Evolutionary conservation across 2,113 vertebrate genomes (phyloP).

Genomic region (Rafetus swinhoei): DNA sequence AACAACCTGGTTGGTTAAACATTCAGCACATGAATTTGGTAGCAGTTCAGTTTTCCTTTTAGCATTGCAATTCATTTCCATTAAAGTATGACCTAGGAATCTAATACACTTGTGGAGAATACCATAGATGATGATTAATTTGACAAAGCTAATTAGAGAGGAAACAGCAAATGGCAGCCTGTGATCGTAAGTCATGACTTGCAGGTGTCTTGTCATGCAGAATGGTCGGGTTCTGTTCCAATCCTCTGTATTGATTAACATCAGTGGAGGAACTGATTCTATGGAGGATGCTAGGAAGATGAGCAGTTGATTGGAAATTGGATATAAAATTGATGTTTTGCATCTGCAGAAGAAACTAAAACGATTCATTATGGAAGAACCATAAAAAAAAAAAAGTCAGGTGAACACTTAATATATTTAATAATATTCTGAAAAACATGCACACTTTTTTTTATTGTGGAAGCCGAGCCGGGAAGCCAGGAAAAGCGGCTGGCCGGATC

Average conservation of each 20-base stretch:
- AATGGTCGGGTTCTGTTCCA: neutral
- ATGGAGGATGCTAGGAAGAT: neutral
- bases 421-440: neutral
- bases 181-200: neutral
- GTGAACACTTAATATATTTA: fast-evolving
- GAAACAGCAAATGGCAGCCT: neutral
- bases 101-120: neutral
- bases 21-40: neutral
- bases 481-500: too few species aligned
- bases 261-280: neutral
- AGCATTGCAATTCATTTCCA: neutral
- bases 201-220: neutral
- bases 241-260: neutral
- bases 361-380: fast-evolving
- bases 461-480: too few species aligned
- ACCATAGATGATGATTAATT: neutral
- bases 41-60: neutral
- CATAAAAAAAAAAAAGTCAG: neutral
- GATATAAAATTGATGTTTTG: neutral
- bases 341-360: neutral
- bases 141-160: neutral
- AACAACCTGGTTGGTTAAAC: neutral
- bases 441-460: neutral
- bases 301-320: neutral
- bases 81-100: neutral